Evolutionary conservation across 2,797 vertebrate species (phyloP).

Genomic region (Leucoraja ocellata): DNA sequence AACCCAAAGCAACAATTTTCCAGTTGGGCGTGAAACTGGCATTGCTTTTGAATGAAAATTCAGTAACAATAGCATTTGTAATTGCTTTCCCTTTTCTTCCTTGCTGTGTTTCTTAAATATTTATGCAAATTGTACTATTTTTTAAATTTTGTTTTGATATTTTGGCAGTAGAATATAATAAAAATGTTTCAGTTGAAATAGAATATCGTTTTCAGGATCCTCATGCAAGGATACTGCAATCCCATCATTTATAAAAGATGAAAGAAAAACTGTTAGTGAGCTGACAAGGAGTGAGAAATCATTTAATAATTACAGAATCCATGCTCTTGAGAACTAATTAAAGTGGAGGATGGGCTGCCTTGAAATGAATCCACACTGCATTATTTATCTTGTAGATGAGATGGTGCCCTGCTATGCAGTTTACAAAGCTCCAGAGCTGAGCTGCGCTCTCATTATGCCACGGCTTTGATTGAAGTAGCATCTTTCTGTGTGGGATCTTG

Average conservation of each 20-base stretch:
- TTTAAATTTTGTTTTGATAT: background rate
- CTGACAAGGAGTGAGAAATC: background rate
- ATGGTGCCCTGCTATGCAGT: too few relatives aligned
- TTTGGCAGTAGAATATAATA: background rate
- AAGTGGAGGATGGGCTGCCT: background rate
- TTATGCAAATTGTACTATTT: background rate
- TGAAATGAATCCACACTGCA: background rate
- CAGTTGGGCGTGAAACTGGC: background rate
- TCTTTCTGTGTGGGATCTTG: background rate
- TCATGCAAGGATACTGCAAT: too few relatives aligned
- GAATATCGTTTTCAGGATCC: background rate
- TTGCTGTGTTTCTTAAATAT: background rate
- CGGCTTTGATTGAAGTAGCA: too few relatives aligned
- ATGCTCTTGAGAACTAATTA: background rate
- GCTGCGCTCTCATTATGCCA: background rate
- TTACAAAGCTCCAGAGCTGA: background rate
- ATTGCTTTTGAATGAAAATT: background rate
- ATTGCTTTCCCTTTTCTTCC: background rate
- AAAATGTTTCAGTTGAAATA: background rate
- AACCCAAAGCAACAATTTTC: background rate
- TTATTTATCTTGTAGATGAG: background rate
- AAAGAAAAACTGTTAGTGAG: background rate
- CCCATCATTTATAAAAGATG: background rate
- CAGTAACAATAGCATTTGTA: background rate
- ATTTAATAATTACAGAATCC: background rate